Base-by-base conservation (phyloP, 2,797 vertebrate species). In the Brotula barbata region DNA sequence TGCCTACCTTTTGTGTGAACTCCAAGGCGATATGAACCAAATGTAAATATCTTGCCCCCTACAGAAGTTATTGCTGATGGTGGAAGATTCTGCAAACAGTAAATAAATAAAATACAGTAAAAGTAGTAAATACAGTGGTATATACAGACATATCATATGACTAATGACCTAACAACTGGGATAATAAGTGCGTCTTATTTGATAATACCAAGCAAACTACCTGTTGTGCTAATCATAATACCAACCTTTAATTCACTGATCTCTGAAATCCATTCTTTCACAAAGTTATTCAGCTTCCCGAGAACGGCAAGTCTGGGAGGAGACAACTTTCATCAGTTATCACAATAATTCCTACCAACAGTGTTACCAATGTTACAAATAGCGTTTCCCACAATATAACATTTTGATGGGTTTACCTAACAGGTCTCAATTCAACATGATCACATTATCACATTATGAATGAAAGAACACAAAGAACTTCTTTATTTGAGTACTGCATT, bases 31-130 rank as follows among this genome's bases (percentile, higher is more conserved):
- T 97, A 99, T 5, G 97, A 99, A n/a, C 97, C 97, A 89, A 99
- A 99, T 0, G 97, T 98, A 88, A 97, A 95, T 89, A 99, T 95
- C 89, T 97, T 99, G 37, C 97, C 97, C 68, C 94, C 94, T 59
- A 92, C 92, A 76, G 90, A 93, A 49, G 81, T 91, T 73, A 91
- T 89, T 48, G 91, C 83, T n/a, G 95, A 93, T 56, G 91, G 91
- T 50, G 96, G 94, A 67, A 98, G 91, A 78, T 95, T 96, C 97
- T 98, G 83, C 17, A 57, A 60, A n/a, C n/a, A 49, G 31, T 41
- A 70, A 6, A 61, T 28, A 50, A 60, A 16, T 28, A 42, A 2
- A 36, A n/a, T 14, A 42, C 17, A 43, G 16, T 50, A 3, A 64
- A 19, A n/a, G 13, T 6, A 36, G 34, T 10, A 33, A 33, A 33